phyloP scores from a whole-genome alignment of 92 coral and sea anemone genomes.

The Palythoa caribaeorum region DNA sequence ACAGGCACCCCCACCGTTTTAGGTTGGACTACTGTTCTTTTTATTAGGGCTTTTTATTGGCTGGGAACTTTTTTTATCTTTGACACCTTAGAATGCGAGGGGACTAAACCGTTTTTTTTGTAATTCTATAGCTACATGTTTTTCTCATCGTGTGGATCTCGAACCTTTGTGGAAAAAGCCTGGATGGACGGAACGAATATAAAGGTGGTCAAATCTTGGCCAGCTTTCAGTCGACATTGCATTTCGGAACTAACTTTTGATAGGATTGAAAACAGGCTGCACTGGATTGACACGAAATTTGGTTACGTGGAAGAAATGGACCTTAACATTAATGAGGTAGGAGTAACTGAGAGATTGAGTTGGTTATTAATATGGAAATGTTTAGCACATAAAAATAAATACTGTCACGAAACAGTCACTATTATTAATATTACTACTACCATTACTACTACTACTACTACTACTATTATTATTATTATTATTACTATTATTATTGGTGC shows the following conservation, averaged over 20 bases:
- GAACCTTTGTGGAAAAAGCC: background rate
- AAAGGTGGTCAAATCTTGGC: constrained; percentile 15
- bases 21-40: too few relatives aligned
- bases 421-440: background rate
- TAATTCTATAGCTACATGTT: constrained; percentile 7
- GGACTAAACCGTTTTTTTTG: background rate
- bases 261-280: background rate
- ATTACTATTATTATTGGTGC: too few relatives aligned
- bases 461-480: background rate
- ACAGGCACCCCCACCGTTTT: too few relatives aligned
- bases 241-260: constrained; percentile 6
- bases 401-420: too few relatives aligned
- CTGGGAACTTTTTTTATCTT: too few relatives aligned
- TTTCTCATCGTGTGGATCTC: constrained; percentile 33
- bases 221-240: constrained; percentile 24
- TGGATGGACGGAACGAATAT: constrained; percentile 7
- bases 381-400: background rate
- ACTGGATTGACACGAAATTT: constrained; percentile 24
- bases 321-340: constrained; percentile 20
- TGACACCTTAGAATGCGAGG: too few relatives aligned
- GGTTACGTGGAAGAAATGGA: background rate
- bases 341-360: background rate
- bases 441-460: background rate
- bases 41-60: too few relatives aligned
- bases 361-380: background rate